A percentile compares a stretch with the other conserved stretches of the same genome.
phyloP scores from a whole-genome alignment of 2,888 invertebrate genomes.

The Cataglyphis albicans region DNA sequence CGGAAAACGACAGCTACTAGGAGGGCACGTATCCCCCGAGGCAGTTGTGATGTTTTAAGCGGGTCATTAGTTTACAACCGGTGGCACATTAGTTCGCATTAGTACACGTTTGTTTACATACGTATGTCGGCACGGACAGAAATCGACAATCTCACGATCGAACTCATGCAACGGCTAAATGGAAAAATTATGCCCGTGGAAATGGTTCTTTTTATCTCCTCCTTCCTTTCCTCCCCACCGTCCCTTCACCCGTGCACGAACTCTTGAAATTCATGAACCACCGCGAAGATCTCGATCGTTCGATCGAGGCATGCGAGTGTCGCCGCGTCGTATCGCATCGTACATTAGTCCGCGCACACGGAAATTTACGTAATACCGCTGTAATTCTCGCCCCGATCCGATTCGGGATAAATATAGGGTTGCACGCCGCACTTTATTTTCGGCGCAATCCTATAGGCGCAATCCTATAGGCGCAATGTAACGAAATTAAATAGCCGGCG shows the following conservation, averaged over 20 bases:
- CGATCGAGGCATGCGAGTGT: conserved; percentile 24
- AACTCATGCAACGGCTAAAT: conserved; percentile 63
- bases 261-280: conserved; percentile 65
- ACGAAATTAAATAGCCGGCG: not conserved
- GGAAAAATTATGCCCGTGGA: conserved; percentile 73
- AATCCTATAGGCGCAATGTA: not conserved
- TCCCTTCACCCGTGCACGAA: not conserved
- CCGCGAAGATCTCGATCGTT: conserved; percentile 61
- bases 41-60: conserved; percentile 59
- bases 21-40: conserved; percentile 49
- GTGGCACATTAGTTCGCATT: conserved; percentile 75
- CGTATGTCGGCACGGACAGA: conserved; percentile 47
- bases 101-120: conserved; percentile 74
- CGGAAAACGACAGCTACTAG: conserved; percentile 42
- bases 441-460: not conserved
- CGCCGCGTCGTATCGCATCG: conserved; percentile 34
- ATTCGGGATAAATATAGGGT: conserved; percentile 50
- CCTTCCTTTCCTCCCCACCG: conserved; percentile 11
- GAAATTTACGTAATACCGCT: conserved; percentile 49
- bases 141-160: conserved; percentile 45
- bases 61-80: conserved; percentile 74
- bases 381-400: conserved; percentile 34
- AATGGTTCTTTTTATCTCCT: conserved; percentile 37
- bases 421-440: conserved; percentile 26
- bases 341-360: conserved; percentile 27